Base-by-base conservation (phyloP, 2,113 vertebrate species). In the Pterocles gutturalis region DNA sequence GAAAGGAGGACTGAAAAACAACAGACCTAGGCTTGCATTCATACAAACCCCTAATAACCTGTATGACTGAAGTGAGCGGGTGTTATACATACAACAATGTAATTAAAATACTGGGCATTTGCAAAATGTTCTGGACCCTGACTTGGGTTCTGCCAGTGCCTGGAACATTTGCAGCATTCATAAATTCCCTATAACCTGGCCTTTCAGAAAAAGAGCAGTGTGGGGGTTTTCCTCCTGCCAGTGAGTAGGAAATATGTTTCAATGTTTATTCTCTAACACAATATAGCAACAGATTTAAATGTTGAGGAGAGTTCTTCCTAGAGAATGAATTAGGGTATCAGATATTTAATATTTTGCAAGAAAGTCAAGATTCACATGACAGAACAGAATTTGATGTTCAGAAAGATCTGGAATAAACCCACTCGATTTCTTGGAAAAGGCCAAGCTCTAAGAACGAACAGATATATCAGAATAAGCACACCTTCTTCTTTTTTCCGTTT, bases 41-140 rank as follows among this genome's bases (percentile, higher is more conserved):
- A 9, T 10, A 11, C 29, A 53, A 64, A 19, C 4, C 17, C 24
- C 3, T 0, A 17, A 11, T 6, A 45, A 31, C 21, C 25, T 1
- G 2, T 3, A 13, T 4, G n/a, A 60, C 24, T 15, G 15, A 31
- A 65, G 22, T 1, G 2, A 24, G 8, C 3, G 26, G 4, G 55
- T 2, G 31, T 25, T 48, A 17, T 0, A 31, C 8, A 4, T 4
- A 10, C 2, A 3, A 17, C 24, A 67, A 76, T 15, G 8, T 29
- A 33, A 84, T 46, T 17, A 2, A 79, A 75, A 72, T 49, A 38
- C 6, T 84, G 19, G 11, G 5, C 36, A 5, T 18, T 75, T 51
- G 5, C 46, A 84, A 43, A 84, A 75, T 1, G 1, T 49, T 95
- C 43, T 51, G 46, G 55, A 12, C 34, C 54, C 43, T 64, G 24